A percentile compares a stretch with the other conserved stretches of the same genome.
phyloP scores from a whole-genome alignment of 2,888 invertebrate genomes.

The Drosophila rellima region DNA sequence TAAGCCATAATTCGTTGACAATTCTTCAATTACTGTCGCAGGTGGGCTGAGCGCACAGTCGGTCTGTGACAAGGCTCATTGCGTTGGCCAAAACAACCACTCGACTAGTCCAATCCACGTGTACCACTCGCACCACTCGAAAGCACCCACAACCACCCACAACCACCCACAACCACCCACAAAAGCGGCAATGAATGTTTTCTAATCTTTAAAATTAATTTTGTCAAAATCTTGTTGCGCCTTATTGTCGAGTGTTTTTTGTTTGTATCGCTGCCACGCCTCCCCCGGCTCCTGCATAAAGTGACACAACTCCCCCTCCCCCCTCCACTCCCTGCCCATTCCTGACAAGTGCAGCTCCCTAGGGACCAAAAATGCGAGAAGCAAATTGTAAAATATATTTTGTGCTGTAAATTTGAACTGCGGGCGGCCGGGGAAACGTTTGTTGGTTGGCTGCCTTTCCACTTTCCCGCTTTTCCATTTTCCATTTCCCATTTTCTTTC shows the following conservation, averaged over 20 bases:
- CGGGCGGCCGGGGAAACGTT: slow-evolving; percentile 3
- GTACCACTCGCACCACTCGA: background rate
- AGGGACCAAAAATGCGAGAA: slow-evolving; percentile 26
- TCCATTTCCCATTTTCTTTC: slow-evolving; percentile 28
- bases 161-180: background rate
- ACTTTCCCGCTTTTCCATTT: slow-evolving; percentile 20
- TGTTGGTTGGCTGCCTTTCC: slow-evolving; percentile 51
- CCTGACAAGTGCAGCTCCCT: slow-evolving; percentile 38
- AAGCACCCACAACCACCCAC: too few species aligned
- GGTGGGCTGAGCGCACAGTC: slow-evolving; percentile 26
- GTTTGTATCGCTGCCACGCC: slow-evolving; percentile 23
- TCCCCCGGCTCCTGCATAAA: slow-evolving; percentile 3
- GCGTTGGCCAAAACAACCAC: slow-evolving; percentile 6
- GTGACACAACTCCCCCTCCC: slow-evolving; percentile 14
- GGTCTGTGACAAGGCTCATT: too few species aligned
- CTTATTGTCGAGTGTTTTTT: slow-evolving; percentile 51
- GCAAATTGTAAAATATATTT: slow-evolving; percentile 71
- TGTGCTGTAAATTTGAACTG: slow-evolving; percentile 58
- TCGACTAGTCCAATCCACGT: background rate
- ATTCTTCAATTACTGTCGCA: slow-evolving; percentile 68
- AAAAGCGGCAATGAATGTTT: slow-evolving; percentile 53
- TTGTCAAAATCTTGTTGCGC: slow-evolving; percentile 64
- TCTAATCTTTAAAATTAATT: slow-evolving; percentile 81
- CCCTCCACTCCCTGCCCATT: background rate
- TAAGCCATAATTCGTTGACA: slow-evolving; percentile 73